These are phyloP conservation scores for Pocillopora meandrina DNA, from an alignment of 92 coral and sea anemone genomes.

Conservation along the genomic window DNA sequence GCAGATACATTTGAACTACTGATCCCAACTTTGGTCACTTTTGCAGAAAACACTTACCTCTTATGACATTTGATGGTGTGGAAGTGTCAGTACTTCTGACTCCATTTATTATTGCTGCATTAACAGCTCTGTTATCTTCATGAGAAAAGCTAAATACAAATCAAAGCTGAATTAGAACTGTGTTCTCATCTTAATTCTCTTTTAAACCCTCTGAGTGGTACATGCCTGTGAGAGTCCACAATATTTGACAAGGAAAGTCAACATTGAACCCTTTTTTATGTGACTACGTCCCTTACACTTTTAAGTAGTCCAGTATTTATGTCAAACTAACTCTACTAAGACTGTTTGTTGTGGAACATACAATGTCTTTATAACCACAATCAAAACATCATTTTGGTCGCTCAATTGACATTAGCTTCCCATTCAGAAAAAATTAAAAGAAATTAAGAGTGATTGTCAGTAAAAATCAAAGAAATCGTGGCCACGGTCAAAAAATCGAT, in stretches of 20 bases:
- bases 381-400: not conserved
- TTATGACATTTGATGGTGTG: conserved; percentile 46
- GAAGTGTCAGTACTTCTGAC: conserved; percentile 51
- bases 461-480: no score
- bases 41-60: conserved; percentile 29
- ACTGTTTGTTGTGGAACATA: not conserved
- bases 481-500: no score
- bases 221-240: conserved; percentile 3
- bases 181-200: conserved; percentile 8
- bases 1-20: no score
- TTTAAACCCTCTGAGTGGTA: not conserved
- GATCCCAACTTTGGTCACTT: not conserved
- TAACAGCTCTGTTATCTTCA: conserved; percentile 50
- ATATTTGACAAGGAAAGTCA: conserved; percentile 8
- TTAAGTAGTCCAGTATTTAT: not conserved
- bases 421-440: conserved; percentile 5
- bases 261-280: conserved; percentile 3
- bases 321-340: not conserved
- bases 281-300: not conserved
- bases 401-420: not conserved
- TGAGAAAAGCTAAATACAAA: conserved; percentile 44
- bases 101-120: conserved; percentile 36
- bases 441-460: no score
- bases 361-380: not conserved
- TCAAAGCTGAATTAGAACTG: conserved; percentile 11